Conservation (phyloP, 2,888 invertebrate species). For the Lasioglossum figueresi region DNA sequence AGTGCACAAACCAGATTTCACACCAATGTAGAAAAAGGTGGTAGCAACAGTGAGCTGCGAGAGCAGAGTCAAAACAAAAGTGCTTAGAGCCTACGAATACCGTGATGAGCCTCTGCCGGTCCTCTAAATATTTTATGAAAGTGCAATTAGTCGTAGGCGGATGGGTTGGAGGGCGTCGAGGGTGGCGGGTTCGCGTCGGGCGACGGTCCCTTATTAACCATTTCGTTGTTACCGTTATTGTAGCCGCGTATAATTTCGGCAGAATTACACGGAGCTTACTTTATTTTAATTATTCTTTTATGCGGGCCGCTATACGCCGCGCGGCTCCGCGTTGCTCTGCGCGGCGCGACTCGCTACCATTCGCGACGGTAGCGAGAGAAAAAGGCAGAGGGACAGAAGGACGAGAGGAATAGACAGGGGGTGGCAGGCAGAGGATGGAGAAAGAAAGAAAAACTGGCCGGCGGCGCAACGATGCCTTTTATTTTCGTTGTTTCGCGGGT, state of each 20-base stretch:
- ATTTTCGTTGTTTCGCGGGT: constrained; percentile 59
- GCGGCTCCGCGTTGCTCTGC: constrained; percentile 36
- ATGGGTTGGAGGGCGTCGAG: neutral
- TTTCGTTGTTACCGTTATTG: constrained; percentile 67
- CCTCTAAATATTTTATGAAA: constrained; percentile 18
- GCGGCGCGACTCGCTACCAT: constrained; percentile 43
- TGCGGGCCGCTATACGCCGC: constrained; percentile 37
- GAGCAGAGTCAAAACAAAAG: neutral
- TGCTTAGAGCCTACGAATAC: neutral
- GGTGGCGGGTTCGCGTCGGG: neutral
- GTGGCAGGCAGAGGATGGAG: constrained; percentile 9
- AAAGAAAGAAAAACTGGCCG: constrained; percentile 60
- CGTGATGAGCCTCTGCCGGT: neutral
- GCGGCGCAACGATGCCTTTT: constrained; percentile 53
- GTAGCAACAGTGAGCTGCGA: neutral
- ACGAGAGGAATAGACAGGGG: neutral
- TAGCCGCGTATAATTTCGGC: constrained; percentile 66
- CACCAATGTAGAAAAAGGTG: neutral
- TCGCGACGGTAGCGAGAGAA: constrained; percentile 23
- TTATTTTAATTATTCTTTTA: constrained; percentile 75
- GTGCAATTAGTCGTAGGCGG: constrained; percentile 32
- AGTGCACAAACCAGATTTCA: neutral
- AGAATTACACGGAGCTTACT: constrained; percentile 70
- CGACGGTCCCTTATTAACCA: constrained; percentile 55
- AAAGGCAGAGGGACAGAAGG: constrained; percentile 35